Evolutionary conservation across 2,113 vertebrate species (phyloP), one percentile per base, ranked within the genome.

Genomic region (Melierax canorus): DNA sequence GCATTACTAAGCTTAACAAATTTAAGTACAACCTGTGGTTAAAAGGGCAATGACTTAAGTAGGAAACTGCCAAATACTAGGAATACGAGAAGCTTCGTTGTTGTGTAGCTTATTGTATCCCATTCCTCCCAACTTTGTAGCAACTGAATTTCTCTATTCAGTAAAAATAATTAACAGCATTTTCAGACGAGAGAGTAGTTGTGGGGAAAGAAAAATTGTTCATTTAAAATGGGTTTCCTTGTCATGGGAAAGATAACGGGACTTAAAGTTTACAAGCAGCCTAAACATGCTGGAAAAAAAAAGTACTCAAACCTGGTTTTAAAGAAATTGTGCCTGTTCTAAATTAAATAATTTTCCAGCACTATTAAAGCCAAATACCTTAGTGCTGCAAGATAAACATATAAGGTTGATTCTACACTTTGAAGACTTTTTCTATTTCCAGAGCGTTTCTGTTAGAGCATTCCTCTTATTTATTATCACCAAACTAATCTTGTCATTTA

Each of bases 201-300:
- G 43, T 4, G 1, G 16, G 32, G 46, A 43, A 72, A n/a, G 51
- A 87, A 50, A 4, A 60, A 75, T 0, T 0, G 34, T 53, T 74
- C 26, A 45, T 66, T 83, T 69, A 69, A 71, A 84, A 50, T 2
- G 7, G 5, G 39, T 67, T 14, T 86, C 17, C 23, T 88, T 60
- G 20, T 63, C 7, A 2, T 46, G 56, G 60, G 26, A 51, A 82
- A 85, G 24, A 69, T 16, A 53, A n/a, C 5, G 22, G 45, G 18
- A 39, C 56, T 72, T 60, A 4, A 36, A 36, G 27, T 45, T 85
- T 67, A 55, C n/a, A 90, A 43, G 56, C 38, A 81, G 7, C 24
- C 56, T 55, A 55, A 84, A 66, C 29, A 11, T 2, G 21, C 36
- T 68, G 15, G 41, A 27, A 26, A 32, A 46, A 67, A 67, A 39